Evolutionary conservation across 2,113 vertebrate genomes (phyloP).

Genomic region (Orientallactaga bullata): DNA sequence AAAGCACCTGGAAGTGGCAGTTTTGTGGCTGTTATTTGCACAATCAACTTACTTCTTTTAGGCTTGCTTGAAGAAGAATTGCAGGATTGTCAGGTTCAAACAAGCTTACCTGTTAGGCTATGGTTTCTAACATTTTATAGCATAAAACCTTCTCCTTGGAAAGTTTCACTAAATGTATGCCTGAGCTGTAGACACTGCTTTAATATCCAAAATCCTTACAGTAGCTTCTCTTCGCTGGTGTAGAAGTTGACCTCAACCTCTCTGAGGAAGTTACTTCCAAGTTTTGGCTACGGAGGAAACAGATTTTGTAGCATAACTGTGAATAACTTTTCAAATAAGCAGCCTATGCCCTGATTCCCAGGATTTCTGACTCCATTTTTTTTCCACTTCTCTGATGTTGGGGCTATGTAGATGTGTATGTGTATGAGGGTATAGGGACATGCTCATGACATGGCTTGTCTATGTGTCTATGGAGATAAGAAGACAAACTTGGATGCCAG

Average conservation of each 20-base stretch:
- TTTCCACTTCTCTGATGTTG: not conserved
- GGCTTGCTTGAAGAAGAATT: not conserved
- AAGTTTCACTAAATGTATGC: not conserved
- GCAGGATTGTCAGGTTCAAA: not conserved
- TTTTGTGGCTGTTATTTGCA: not conserved
- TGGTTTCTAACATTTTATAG: not conserved
- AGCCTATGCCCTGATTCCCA: not conserved
- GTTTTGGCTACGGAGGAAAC: not conserved
- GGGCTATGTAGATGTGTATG: no score
- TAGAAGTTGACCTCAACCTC: not conserved
- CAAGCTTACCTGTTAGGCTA: not conserved
- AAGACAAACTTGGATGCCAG: no score
- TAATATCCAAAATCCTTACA: not conserved
- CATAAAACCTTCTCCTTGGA: not conserved
- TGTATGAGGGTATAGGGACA: no score
- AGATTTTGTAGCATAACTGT: not conserved
- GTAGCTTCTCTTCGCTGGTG: not conserved
- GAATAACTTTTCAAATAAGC: not conserved
- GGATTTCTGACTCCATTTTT: not conserved
- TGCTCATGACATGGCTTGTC: no score
- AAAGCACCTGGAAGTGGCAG: not conserved
- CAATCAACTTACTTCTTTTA: not conserved
- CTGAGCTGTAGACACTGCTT: no score
- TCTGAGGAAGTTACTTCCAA: not conserved
- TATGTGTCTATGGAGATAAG: no score